Conservation (phyloP, 2,797 vertebrate species). For the Sebastes oblongus region DNA sequence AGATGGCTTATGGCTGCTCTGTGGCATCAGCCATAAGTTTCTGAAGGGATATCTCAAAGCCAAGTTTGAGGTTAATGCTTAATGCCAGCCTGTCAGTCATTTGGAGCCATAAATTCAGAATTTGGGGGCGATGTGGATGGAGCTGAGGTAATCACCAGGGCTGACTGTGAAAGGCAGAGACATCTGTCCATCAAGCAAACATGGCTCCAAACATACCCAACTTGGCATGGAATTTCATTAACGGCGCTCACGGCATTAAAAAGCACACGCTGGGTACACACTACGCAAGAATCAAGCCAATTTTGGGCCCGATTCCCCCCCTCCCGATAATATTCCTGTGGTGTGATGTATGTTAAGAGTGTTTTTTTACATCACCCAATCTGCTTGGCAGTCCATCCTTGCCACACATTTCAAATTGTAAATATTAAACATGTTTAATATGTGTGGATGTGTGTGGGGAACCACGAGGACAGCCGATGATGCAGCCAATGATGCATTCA, state of each 20-base stretch:
- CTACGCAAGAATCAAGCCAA: too few species aligned
- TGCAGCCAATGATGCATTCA: too few species aligned
- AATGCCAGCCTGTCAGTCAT: conserved; percentile 14
- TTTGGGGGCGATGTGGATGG: background rate
- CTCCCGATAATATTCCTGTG: too few species aligned
- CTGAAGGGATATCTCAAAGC: background rate
- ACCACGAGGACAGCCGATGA: too few species aligned
- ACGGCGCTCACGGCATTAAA: conserved; percentile 1
- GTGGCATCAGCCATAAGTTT: background rate
- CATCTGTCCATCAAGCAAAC: conserved; percentile 16
- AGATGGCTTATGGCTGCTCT: background rate
- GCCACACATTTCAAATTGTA: too few species aligned
- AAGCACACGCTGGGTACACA: background rate
- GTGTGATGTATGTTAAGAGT: too few species aligned
- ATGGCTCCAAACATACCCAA: background rate
- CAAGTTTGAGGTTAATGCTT: conserved; percentile 18
- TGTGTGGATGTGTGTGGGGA: too few species aligned
- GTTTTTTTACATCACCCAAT: too few species aligned
- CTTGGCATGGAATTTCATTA: conserved; percentile 8
- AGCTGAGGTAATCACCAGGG: conserved; percentile 17
- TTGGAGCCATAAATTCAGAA: conserved; percentile 4
- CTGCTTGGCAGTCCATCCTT: too few species aligned
- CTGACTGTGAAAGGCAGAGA: conserved; percentile 12
- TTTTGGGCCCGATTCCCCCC: too few species aligned
- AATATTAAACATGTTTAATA: too few species aligned